Evolutionary conservation across 2,113 vertebrate genomes (phyloP), one percentile per base, ranked within the genome.

Genomic region (Siniperca knerii): DNA sequence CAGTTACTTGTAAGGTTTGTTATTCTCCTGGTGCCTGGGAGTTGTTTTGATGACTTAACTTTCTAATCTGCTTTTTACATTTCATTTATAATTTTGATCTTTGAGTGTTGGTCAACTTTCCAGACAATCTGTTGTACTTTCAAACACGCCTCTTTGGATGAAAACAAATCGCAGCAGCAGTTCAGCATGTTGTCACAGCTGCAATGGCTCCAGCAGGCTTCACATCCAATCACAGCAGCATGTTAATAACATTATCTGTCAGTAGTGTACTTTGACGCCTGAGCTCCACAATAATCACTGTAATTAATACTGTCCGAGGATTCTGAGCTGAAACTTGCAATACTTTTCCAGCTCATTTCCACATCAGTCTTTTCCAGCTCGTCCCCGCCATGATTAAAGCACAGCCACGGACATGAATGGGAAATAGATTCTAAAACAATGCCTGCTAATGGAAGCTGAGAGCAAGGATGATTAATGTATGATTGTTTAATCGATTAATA

Each of bases 361-460:
- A 70, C 84, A 88, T 89, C 67, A 48, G 82, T 93, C 87, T 85
- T 89, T 87, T 86, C 86, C 84, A 75, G 77, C 69, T 85, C 64
- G 73, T 83, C 83, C 9, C 62, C 20, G 60, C 81, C 76, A 57
- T 92, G 89, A 94, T 93, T 87, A 94, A 93, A 91, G 77, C 83
- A 84, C 76, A 40, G 86, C 85, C 91, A 87, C 85, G 95, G 94
- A 94, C 88, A 67, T 90, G 92, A 93, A 93, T 91, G 93, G 94
- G 92, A 93, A 95, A 91, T 92, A 93, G 92, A 96, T 96, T 94
- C 94, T 90, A 87, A 92, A 95, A 94, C 92, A 95, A 92, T 91
- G 79, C 82, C 81, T 82, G 75, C 91, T 95, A 95, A 96, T 96
- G 91, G 88, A 93, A 95, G 94, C 92, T 94, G 94, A 95, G 95